Evolutionary conservation across 2,888 invertebrate species (phyloP).

Genomic region (Conops quadrifasciatus): DNA sequence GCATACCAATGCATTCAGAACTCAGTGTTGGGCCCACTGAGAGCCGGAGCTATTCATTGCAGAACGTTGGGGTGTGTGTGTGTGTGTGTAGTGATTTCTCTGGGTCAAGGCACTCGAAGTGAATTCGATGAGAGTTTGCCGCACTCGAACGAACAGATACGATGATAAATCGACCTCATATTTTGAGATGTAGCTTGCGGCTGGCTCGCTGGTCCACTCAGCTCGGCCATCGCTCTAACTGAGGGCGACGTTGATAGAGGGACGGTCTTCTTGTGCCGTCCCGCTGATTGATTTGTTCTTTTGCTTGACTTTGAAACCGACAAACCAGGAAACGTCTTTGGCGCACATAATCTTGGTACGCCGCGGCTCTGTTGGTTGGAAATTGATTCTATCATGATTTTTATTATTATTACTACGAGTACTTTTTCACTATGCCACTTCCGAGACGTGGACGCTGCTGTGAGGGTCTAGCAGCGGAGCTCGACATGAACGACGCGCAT

Average conservation of each 20-base stretch:
- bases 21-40: too few relatives aligned
- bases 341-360: neutral
- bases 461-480: slow-evolving; percentile 8
- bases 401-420: neutral
- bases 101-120: slow-evolving; percentile 9
- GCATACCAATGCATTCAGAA: too few relatives aligned
- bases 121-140: neutral
- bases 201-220: neutral
- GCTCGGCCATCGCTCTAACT: too few relatives aligned
- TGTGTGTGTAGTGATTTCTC: neutral
- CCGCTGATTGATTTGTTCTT: slow-evolving; percentile 25
- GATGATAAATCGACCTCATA: slow-evolving; percentile 20
- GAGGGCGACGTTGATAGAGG: neutral
- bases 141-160: neutral
- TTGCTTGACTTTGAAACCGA: neutral
- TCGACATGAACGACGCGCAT: too few relatives aligned
- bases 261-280: neutral
- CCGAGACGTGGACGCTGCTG: too few relatives aligned
- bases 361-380: neutral
- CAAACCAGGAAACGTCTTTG: slow-evolving; percentile 9
- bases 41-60: too few relatives aligned
- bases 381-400: slow-evolving; percentile 11
- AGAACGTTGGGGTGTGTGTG: neutral
- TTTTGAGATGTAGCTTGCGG: slow-evolving; percentile 19
- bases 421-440: neutral